Base-by-base conservation (phyloP, 2,113 vertebrate genomes). In the Chamaetylas fuelleborni region DNA sequence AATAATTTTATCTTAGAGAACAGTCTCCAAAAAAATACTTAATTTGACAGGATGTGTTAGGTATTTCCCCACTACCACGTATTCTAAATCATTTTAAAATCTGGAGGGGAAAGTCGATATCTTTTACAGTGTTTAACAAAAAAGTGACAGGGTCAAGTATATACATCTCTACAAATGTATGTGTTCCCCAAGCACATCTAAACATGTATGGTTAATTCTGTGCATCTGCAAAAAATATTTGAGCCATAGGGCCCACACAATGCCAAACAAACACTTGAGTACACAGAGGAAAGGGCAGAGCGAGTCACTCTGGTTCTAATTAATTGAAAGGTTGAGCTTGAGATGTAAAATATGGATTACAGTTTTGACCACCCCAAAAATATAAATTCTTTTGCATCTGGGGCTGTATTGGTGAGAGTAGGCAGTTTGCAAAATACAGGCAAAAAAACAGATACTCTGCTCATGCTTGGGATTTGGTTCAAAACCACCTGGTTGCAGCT, bases 151-250 rank as follows among this genome's bases (percentile, higher is more conserved):
- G 92, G 80, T 96, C 90, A 94, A 92, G 91, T 95, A 81, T 84
- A 84, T 96, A 84, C 48, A 61, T 93, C 72, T 81, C 83, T 43
- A 26, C 4, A 10, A 56, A 53, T 72, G 76, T 83, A 53, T 92
- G 76, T 74, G 80, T 84, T 97, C 88, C 93, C 95, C 57, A 84
- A 86, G 77, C 85, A 94, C 92, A 93, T 91, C 93, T 93, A 95
- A 97, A 96, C 86, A 86, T 65, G 82, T 45, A 42, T 31, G 51
- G 72, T 74, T 96, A 96, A 86, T 93, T 86, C 93, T 81, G 53
- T 78, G 92, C 93, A 95, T 96, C 94, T 97, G 96, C 94, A 94
- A 88, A 96, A 93, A 84, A 60, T 94, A 86, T 90, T 80, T 70
- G 81, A 94, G 85, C 66, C 91, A 58, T 29, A 85, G 90, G 58